Evolutionary conservation across 2,113 vertebrate species (phyloP), one percentile per base, ranked within the genome.

Genomic region (Sphaerodactylus townsendi): DNA sequence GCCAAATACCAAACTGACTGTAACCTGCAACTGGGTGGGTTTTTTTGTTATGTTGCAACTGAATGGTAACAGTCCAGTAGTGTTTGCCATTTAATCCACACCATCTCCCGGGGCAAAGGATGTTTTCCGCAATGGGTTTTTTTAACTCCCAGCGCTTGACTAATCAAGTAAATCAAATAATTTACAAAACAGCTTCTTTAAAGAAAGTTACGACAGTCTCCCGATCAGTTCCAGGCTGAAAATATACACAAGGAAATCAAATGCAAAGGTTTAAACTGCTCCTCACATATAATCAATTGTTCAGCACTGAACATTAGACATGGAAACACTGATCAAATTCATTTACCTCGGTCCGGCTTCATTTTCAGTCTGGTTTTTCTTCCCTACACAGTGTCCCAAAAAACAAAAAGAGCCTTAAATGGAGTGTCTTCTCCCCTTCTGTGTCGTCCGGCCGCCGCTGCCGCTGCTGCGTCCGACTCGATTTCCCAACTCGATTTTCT

Each of bases 291-390:
- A 64, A 35, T 35, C 21, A 35, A 13, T 68, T 70, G 28, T 19
- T 46, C 83, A 41, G 25, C 10, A 66, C 21, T 19, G 64, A 50
- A 35, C 37, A 30, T 23, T 33, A 28, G 48, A 69, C 30, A 35
- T 73, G 48, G 33, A 28, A 82, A 66, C 44, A 1, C 75, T 15
- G 0, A 70, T 83, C 39, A 79, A 92, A 79, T 68, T 56, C 88
- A 85, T 94, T 95, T 98, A 99, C 98, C 98, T 99, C 98, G 92
- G 88, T 99, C 98, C 82, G 98, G 91, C 97, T 99, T 99, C 98
- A 99, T 99, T 92, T 96, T 97, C 91, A 93, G 95, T 95, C 91
- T 96, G 1, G 86, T 71, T 46, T 23, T 39, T 77, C n/a, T 90
- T 65, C 87, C 88, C 83, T 83, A 59, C 0, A 81, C 0, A 81